These are phyloP conservation scores for Nomada lathburiana DNA, from an alignment of 2,888 invertebrate species.

Conservation along the genomic window DNA sequence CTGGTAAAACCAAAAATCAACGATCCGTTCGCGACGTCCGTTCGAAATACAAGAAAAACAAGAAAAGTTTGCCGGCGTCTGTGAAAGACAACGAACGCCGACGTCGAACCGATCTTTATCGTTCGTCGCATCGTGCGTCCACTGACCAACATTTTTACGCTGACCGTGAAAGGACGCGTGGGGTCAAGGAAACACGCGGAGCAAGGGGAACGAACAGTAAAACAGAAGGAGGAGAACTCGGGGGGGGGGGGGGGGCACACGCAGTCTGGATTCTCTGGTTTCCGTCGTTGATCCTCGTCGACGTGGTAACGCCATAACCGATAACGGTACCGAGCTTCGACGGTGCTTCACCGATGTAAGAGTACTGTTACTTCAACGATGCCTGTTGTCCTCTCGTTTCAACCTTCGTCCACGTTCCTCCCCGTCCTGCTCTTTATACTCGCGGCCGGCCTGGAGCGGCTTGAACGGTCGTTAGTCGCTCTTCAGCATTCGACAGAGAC, in stretches of 20 bases:
- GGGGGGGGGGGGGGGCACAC: neutral
- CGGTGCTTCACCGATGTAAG: conserved; percentile 74
- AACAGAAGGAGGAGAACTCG: conserved; percentile 17
- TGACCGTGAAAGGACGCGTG: conserved; percentile 37
- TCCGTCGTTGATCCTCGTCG: conserved; percentile 51
- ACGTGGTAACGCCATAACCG: conserved; percentile 70
- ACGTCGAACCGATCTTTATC: neutral
- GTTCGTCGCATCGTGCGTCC: conserved; percentile 7
- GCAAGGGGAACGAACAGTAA: neutral
- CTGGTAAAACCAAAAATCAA: too few species aligned
- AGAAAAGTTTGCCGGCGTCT: too few species aligned
- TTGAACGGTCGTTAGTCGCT: conserved; percentile 21
- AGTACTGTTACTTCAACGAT: conserved; percentile 81
- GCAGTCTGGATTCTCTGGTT: conserved; percentile 47
- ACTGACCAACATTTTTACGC: conserved; percentile 55
- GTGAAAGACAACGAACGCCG: neutral
- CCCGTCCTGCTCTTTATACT: conserved; percentile 17
- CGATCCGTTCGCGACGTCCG: too few species aligned
- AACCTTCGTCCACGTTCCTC: neutral
- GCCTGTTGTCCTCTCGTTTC: conserved; percentile 61
- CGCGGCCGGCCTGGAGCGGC: neutral
- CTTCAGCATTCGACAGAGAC: conserved; percentile 29
- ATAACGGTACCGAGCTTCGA: conserved; percentile 78
- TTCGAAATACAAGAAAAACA: too few species aligned
- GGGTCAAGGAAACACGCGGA: conserved; percentile 28